These are phyloP conservation scores for Gobionotothen gibberifrons DNA, from an alignment of 2,797 vertebrate species.

Conservation along the genomic window DNA sequence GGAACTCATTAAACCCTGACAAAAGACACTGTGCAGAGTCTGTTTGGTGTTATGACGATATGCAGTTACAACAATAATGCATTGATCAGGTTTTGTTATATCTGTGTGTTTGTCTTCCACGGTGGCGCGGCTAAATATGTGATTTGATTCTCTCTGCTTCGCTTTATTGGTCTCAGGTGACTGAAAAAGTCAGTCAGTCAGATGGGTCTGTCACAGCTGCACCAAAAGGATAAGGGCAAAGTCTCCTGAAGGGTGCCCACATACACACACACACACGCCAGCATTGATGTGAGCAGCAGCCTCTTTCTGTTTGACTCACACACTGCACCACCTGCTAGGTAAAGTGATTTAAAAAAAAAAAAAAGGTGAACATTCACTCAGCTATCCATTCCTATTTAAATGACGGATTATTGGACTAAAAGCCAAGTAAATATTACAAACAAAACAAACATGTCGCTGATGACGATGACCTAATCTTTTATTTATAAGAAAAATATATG, in stretches of 20 bases:
- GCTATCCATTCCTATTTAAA: slow-evolving; percentile 38
- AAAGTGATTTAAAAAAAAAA: slow-evolving; percentile 2
- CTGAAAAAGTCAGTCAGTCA: slow-evolving; percentile 49
- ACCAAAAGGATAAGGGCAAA: slow-evolving; percentile 31
- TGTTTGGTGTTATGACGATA: slow-evolving; percentile 46
- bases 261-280: slow-evolving; percentile 2
- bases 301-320: background rate
- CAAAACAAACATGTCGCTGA: too few species aligned
- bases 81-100: slow-evolving; percentile 42
- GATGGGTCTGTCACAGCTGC: slow-evolving; percentile 30
- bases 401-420: slow-evolving; percentile 47
- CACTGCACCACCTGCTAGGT: background rate
- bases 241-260: slow-evolving; percentile 21
- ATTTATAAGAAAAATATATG: too few species aligned
- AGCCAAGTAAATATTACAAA: slow-evolving; percentile 36
- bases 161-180: slow-evolving; percentile 57
- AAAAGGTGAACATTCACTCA: slow-evolving; percentile 19
- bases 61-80: slow-evolving; percentile 4
- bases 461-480: too few species aligned
- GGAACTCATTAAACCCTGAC: slow-evolving; percentile 74
- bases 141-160: slow-evolving; percentile 37
- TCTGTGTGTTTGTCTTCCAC: slow-evolving; percentile 45
- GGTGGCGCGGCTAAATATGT: slow-evolving; percentile 28
- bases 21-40: slow-evolving; percentile 40
- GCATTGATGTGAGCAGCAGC: background rate